Base-by-base conservation (phyloP, 2,888 invertebrate genomes). In the Trypoxylon attenuatum region DNA sequence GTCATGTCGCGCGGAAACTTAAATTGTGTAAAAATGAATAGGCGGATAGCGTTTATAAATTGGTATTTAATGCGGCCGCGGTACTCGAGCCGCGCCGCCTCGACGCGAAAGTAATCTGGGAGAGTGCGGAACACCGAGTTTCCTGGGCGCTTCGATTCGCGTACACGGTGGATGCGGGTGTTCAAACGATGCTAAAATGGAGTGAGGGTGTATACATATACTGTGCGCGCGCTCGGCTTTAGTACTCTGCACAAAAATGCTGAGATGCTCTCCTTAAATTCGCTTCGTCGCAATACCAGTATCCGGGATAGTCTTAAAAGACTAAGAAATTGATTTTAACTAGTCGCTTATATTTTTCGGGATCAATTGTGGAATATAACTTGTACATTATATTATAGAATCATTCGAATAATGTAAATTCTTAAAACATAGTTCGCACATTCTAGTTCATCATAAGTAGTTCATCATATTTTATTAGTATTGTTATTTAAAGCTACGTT, bases 21-120 rank as follows among this genome's bases (percentile, higher is more conserved):
- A 46, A 16, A 46, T 46, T 22, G 45, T 23, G 23, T 46, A 46
- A 46, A 23, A 46, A 25, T 25, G 10, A 19, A 27, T 16, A 13
- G 38, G 18, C 22, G 15, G 57, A 27, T 18, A 45, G 51, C 22
- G 8, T 41, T 39, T 33, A 25, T 25, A 25, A 64, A 64, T 64
- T 55, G 64, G 41, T 25, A 47, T 27, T 51, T 64, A 64, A 59
- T 64, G 64, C 41, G 57, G 10, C 21, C 41, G 25, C 33, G 33
- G 42, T 46, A 41, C 47, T 52, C 55, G 58, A 21, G 18, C 16
- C 18, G 52, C 2, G 23, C 16, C 21, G 57, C 1, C 21, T 38
- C 5, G 51, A 51, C 54, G 55, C 58, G 58, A 62, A 52, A 53
- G 67, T 55, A 58, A 58, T 67, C 58, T 58, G 25, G 41, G 25